Evolutionary conservation across 2,113 vertebrate species (phyloP), one percentile per base, ranked within the genome.

Genomic region (Perccottus glenii): DNA sequence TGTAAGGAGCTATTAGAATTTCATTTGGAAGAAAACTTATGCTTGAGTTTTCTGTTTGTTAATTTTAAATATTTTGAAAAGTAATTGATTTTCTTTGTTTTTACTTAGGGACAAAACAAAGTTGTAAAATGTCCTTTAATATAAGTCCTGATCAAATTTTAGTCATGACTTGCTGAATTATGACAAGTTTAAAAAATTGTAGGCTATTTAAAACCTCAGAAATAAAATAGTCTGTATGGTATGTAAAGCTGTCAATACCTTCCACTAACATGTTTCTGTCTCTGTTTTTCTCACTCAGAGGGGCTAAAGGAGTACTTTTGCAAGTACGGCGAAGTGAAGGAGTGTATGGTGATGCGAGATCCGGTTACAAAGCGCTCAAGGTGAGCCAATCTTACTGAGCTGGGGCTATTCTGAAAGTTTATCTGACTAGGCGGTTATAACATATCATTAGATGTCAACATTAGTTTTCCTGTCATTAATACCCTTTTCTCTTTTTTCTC

Each of bases 331-430:
- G 96, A 99, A 84, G 96, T 98, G 94, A 99, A 98, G 91, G 97
- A 99, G 96, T 98, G 97, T 91, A 97, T 99, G 95, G 97, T 98
- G 92, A 98, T 99, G 97, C 93, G 96, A 91, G 96, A 99, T 95
- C 97, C 97, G 72, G 93, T 98, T 94, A 99, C 97, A 83, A 99
- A 99, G 92, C 95, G 96, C 91, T 99, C 97, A 90, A 99, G 97
- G 97, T 99, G 93, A 98, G 90, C 74, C 75, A 90, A 77, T 53
- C 51, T 53, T 53, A 64, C 78, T 59, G 77, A 48, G 58, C 72
- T 47, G 48, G 59, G 64, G 73, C 68, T 36, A 79, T 81, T 55
- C 86, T 66, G 80, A 89, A 90, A 90, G 85, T 87, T 90, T 85
- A 91, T 82, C 85, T 93, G 91, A 80, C 91, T 88, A 87, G 62